Evolutionary conservation across 2,888 invertebrate species (phyloP), one percentile per base, ranked within the genome.

Genomic region (Loripinus fragilis): DNA sequence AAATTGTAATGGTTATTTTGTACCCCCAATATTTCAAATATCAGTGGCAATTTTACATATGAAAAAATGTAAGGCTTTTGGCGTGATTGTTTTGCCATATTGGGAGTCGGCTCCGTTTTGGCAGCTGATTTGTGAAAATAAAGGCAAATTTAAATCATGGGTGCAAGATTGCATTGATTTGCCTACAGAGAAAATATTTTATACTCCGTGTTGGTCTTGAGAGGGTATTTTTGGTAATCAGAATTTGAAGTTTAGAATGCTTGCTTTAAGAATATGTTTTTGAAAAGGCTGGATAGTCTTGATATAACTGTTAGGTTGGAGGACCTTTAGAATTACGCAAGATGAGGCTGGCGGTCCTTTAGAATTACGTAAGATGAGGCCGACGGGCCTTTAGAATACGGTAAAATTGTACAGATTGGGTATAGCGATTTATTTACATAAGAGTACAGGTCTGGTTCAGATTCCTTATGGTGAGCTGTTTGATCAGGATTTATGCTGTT

Each of bases 21-120:
- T 73, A 8, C 73, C 50, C 45, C 73, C 73, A 2, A 35, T 73
- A 25, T 28, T 8, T 12, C 15, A 28, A 5, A 48, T 73, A 28
- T 33, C 17, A 45, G n/a, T 15, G 15, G 17, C 45, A 12, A 45
- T 73, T 1, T 28, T 42, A 28, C 23, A 73, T 33, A 66, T 66
- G 73, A 28, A 73, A 48, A n/a, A 28, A n/a, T 65, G 41, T 45
- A 41, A 28, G 7, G 66, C 66, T 7, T 55, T 7, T 38, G 71
- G 72, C 20, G 55, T 38, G 15, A n/a, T 72, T 10, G 38, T 72
- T 2, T 20, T 72, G 15, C 72, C 72, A 38, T 28, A 20, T 1
- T 72, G 72, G 72, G 25, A 23, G 30, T 72, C 48, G 30, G 72
- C 65, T 1, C 42, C 48, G 1, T 65, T 65, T 65, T 72, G 72